phyloP scores from a whole-genome alignment of 2,888 invertebrate species.

The Dryomyza anilis region DNA sequence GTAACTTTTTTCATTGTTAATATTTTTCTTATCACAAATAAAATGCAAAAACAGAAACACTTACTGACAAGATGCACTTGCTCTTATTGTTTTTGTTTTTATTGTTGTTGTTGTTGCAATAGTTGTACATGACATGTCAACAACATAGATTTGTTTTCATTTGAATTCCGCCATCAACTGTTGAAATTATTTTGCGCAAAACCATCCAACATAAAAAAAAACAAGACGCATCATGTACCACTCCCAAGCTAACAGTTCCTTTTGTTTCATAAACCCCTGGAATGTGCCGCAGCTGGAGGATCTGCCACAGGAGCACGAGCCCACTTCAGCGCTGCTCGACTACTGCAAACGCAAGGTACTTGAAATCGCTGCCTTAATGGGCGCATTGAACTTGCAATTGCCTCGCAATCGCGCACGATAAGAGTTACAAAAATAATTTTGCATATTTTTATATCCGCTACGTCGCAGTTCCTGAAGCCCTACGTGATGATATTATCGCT shows the following conservation, averaged over 20 bases:
- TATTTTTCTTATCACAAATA: no score
- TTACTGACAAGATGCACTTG: no score
- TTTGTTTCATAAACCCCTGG: constrained; percentile 49
- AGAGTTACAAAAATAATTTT: not conserved
- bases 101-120: no score
- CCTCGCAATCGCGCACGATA: not conserved
- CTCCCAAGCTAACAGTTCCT: constrained; percentile 46
- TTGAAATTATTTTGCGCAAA: no score
- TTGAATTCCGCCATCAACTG: no score
- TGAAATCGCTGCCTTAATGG: not conserved
- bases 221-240: constrained; percentile 24
- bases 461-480: constrained; percentile 71
- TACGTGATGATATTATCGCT: constrained; percentile 76
- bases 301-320: constrained; percentile 70
- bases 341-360: constrained; percentile 78
- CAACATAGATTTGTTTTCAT: no score
- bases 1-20: no score
- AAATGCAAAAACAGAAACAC: no score
- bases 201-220: no score
- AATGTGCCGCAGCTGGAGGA: constrained; percentile 68
- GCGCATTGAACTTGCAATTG: not conserved
- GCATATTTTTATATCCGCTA: not conserved
- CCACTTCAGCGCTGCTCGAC: constrained; percentile 78
- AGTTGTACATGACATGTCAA: no score
- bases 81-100: no score